Conservation (phyloP, 2,113 vertebrate genomes). For the Agelaius phoeniceus region DNA sequence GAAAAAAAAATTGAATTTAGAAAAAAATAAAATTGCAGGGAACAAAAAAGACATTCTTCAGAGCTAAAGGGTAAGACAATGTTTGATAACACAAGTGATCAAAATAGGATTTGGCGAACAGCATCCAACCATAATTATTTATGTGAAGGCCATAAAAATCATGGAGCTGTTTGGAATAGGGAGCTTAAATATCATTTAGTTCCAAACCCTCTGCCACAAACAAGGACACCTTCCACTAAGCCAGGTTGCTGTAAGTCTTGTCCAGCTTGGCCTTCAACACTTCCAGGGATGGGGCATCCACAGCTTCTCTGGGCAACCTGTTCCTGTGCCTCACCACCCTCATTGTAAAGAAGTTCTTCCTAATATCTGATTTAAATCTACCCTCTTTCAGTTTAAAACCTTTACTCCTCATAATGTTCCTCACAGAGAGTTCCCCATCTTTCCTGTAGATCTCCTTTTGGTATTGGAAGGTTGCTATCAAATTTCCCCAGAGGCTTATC, state of each 20-base stretch:
- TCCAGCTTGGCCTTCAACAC: neutral
- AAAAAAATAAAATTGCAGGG: neutral
- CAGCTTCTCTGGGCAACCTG: neutral
- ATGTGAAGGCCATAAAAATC: neutral
- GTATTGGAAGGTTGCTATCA: neutral
- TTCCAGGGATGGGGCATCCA: neutral
- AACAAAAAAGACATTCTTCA: neutral
- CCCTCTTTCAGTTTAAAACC: neutral
- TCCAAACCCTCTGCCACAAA: neutral
- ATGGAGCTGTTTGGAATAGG: neutral
- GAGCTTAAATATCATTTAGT: neutral
- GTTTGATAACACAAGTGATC: neutral
- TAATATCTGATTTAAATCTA: neutral
- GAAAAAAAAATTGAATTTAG: neutral
- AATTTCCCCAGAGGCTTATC: neutral
- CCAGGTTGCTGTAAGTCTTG: neutral
- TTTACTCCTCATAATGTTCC: neutral
- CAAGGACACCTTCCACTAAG: neutral
- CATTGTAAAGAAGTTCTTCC: neutral
- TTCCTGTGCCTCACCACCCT: neutral
- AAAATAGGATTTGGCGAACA: neutral
- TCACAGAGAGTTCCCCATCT: neutral
- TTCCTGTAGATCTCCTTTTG: neutral
- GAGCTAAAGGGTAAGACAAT: neutral
- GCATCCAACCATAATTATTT: neutral